Conservation (phyloP, 1,140 invertebrate genomes). For the Orchesella cincta region DNA sequence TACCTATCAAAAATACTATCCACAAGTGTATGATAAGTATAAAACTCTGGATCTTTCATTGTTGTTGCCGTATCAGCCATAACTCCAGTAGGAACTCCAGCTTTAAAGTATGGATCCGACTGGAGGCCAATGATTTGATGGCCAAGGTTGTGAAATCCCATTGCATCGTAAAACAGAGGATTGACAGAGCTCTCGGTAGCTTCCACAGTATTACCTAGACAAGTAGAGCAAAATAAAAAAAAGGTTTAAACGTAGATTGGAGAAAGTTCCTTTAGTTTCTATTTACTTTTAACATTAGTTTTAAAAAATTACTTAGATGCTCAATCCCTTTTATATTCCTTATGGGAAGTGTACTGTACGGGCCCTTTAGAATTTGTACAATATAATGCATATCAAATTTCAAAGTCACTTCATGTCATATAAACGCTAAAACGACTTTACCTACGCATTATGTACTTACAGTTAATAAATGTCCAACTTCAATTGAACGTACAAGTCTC, state of each 20-base stretch:
- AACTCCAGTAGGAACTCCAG: background rate
- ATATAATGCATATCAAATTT: too few species aligned
- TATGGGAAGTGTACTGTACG: background rate
- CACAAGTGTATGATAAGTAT: slow-evolving; percentile 55
- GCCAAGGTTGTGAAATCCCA: slow-evolving; percentile 11
- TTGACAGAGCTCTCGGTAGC: background rate
- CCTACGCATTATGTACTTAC: background rate
- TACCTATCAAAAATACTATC: slow-evolving; percentile 58
- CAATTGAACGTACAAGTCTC: background rate
- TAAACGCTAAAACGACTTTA: too few species aligned
- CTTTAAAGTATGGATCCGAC: background rate
- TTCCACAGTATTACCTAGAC: background rate
- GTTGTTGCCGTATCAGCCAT: slow-evolving; percentile 60
- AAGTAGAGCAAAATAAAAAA: too few species aligned
- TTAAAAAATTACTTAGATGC: background rate
- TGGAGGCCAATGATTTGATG: slow-evolving; percentile 6
- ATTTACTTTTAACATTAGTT: background rate
- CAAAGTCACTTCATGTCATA: too few species aligned
- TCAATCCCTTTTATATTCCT: slow-evolving; percentile 9
- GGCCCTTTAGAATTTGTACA: too few species aligned
- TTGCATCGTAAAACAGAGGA: background rate
- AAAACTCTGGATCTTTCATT: slow-evolving; percentile 64
- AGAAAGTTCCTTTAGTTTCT: background rate
- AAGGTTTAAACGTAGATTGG: background rate
- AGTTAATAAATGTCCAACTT: slow-evolving; percentile 13